Evolutionary conservation across 2,888 invertebrate species (phyloP).

Genomic region (Ochropleura leucogaster): DNA sequence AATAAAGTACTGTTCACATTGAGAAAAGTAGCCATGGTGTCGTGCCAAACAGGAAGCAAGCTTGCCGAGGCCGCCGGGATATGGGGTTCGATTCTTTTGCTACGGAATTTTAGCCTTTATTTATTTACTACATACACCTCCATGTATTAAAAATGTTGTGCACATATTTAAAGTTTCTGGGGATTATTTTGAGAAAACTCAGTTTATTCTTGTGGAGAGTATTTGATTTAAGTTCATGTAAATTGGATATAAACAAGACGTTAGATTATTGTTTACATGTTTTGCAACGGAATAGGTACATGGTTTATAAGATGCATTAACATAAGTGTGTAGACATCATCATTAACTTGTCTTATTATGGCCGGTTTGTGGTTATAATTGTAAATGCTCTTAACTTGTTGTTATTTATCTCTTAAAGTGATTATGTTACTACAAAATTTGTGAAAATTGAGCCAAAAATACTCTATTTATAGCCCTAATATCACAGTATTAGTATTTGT

Average conservation of each 20-base stretch:
- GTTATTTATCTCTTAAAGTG: not conserved
- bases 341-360: conserved; percentile 27
- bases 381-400: conserved; percentile 1
- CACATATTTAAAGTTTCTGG: conserved; percentile 40
- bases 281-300: conserved; percentile 2
- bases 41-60: conserved; percentile 90
- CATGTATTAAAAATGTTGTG: conserved; percentile 57
- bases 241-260: not conserved
- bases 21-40: conserved; percentile 85
- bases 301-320: conserved; percentile 36
- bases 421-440: not conserved
- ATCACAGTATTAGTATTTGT: no score
- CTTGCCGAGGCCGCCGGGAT: conserved; percentile 84
- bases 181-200: conserved; percentile 8
- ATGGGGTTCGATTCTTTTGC: conserved; percentile 85
- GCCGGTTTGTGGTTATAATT: not conserved
- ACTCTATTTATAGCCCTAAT: not conserved
- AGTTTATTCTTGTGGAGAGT: conserved; percentile 2
- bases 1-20: conserved; percentile 78
- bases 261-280: conserved; percentile 19
- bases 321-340: conserved; percentile 42
- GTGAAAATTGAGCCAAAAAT: not conserved
- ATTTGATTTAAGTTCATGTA: conserved; percentile 25
- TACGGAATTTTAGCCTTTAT: conserved; percentile 80
- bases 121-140: conserved; percentile 66